A percentile compares a stretch with the other conserved stretches of the same genome.
These are phyloP conservation scores for Dynastes grantii DNA, from an alignment of 2,888 invertebrate genomes.

Conservation along the genomic window DNA sequence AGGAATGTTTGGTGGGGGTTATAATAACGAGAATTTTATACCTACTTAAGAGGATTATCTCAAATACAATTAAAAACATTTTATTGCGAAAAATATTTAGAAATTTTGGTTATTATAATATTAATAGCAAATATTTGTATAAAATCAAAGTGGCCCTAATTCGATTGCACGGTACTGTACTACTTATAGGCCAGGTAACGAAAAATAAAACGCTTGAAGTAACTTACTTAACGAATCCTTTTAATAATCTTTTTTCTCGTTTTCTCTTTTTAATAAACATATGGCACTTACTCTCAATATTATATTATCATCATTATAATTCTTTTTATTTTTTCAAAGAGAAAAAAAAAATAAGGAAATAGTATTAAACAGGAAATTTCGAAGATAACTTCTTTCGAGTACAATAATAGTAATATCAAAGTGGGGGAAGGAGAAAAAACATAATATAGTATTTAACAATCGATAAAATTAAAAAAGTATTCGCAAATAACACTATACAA, in stretches of 20 bases:
- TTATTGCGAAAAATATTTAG: no score
- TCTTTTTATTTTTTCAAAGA: neutral
- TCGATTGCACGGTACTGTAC: no score
- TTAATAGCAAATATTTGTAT: no score
- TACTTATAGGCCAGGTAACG: neutral
- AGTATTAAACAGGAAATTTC: constrained; percentile 42
- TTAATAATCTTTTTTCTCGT: constrained; percentile 30
- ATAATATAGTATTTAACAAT: constrained; percentile 59
- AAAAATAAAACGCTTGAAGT: constrained; percentile 10
- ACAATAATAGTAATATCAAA: constrained; percentile 51
- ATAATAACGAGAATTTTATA: no score
- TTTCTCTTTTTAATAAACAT: constrained; percentile 41
- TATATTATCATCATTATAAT: neutral
- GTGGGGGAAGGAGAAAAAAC: constrained; percentile 58
- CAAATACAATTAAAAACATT: no score
- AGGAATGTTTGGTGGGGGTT: no score
- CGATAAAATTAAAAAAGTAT: constrained; percentile 62
- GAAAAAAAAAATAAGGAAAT: constrained; percentile 12
- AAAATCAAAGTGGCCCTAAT: no score
- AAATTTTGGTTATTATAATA: no score
- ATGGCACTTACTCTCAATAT: constrained; percentile 51
- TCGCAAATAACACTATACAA: constrained; percentile 64
- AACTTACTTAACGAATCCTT: constrained; percentile 31
- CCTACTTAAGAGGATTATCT: no score
- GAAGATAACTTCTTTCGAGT: constrained; percentile 57